Evolutionary conservation across 2,888 invertebrate species (phyloP), one percentile per base, ranked within the genome.

Genomic region (Cephus pulcher): DNA sequence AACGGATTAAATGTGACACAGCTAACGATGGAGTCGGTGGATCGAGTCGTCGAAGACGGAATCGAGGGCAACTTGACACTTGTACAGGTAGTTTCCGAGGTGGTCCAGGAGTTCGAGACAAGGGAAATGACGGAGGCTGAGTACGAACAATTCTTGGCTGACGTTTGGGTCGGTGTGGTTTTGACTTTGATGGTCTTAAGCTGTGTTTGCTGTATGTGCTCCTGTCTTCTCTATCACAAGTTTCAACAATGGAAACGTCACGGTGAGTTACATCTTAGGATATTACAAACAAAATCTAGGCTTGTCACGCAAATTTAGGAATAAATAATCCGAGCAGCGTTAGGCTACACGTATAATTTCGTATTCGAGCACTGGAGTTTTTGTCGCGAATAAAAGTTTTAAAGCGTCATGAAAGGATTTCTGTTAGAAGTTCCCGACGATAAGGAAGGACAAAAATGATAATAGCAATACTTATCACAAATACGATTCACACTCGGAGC

Each of bases 171-270:
- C 75, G 94, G 94, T 11, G 93, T 94, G 71, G 94, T 94, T 32
- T 89, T 94, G 30, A 94, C 94, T 40, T 89, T 94, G 71, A 93
- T 94, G 89, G 94, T 94, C 78, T 91, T 94, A 34, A 93, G 93
- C 85, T 94, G 94, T 88, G 93, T 94, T 78, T 94, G 94, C 88
- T 94, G 94, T 87, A 93, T 94, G 89, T 94, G 94, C 86, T 93
- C 94, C 77, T 94, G 94, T 88, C 92, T 94, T 80, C 88, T 94
- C 37, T 94, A 94, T 86, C 94, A 94, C 91, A 94, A 94, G 86
- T 94, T 94, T 87, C 94, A 94, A 86, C 93, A 94, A 83, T 94
- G 94, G 94, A 94, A 94, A 89, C 92, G 93, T 84, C 92, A 93
- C 89, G 93, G 94, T 94, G 90, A 93, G 93, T 92, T 73, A 15